phyloP scores from a whole-genome alignment of 1,140 invertebrate species.

The Drosophila obscura region DNA sequence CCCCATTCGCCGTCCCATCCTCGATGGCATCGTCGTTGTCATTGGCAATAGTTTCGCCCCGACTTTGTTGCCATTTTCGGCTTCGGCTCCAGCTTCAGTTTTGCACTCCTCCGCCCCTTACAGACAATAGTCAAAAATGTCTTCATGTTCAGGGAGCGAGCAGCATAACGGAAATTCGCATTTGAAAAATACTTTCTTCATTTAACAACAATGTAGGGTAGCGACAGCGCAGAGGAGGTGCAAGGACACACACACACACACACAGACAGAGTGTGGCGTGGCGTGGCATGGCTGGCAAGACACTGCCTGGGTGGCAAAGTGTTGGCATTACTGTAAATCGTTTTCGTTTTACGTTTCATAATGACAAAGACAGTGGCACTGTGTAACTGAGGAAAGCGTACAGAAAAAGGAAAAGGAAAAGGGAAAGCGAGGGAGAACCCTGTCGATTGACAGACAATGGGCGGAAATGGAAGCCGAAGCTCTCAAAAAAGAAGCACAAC shows the following conservation, averaged over 20 bases:
- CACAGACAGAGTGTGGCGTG: not conserved
- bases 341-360: constrained; percentile 82
- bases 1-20: constrained; percentile 17
- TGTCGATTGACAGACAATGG: constrained; percentile 69
- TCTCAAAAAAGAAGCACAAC: constrained; percentile 20
- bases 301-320: constrained; percentile 67
- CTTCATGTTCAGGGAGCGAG: constrained; percentile 73
- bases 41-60: constrained; percentile 73
- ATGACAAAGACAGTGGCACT: constrained; percentile 58
- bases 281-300: constrained; percentile 3
- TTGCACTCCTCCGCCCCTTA: constrained; percentile 5
- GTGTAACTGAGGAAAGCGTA: not conserved
- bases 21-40: constrained; percentile 53
- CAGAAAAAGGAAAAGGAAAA: not conserved
- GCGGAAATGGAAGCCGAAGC: constrained; percentile 28
- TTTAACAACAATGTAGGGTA: constrained; percentile 77
- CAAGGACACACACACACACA: too few species aligned
- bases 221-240: constrained; percentile 1
- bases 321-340: constrained; percentile 82
- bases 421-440: constrained; percentile 5
- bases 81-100: constrained; percentile 41
- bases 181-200: constrained; percentile 82
- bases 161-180: constrained; percentile 81
- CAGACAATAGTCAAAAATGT: constrained; percentile 82
- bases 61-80: constrained; percentile 72